Base-by-base conservation (phyloP, 2,113 vertebrate species). In the Erythrolamprus reginae region DNA sequence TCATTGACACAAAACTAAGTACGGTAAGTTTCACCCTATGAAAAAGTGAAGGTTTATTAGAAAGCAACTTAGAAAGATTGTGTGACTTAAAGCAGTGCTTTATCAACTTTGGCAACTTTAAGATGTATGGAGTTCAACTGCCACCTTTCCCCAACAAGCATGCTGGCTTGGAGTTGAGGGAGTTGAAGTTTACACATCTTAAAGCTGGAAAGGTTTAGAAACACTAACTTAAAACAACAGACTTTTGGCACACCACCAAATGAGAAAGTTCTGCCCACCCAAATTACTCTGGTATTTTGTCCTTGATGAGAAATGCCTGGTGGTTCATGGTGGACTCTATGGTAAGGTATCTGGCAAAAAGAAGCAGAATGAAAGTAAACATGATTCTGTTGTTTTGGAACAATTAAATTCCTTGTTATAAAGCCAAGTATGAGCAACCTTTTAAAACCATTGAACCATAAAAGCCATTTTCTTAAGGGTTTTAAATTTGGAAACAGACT, bases 391-490 rank as follows among this genome's bases (percentile, higher is more conserved):
- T 98, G 98, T 98, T 98, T 98, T 97, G 97, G 97, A 98, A 97
- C 97, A 96, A 98, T 99, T 98, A 98, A 99, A 98, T 98, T 98
- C 95, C 97, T 97, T 97, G 97, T 98, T 98, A 98, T 96, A 96
- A 98, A 98, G 96, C 97, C 97, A 97, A 97, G 97, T 97, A 97
- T 98, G 97, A 98, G 97, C 97, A 97, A 96, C 98, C 97, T 97
- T 98, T 98, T 97, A 98, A 98, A 98, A 96, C 94, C 94, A 88
- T 92, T 98, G 97, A 98, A 98, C 98, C 97, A 95, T 98, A 97
- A 98, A 98, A 98, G 95, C 97, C 98, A 98, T 98, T 98, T 98
- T 98, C 97, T 98, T 97, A 96, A 98, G 97, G 97, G 97, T 97
- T 98, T 97, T 96, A 97, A 97, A 97, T 97, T 98, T 98, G 97